phyloP scores from a whole-genome alignment of 2,797 vertebrate species.

The Antrozous pallidus region DNA sequence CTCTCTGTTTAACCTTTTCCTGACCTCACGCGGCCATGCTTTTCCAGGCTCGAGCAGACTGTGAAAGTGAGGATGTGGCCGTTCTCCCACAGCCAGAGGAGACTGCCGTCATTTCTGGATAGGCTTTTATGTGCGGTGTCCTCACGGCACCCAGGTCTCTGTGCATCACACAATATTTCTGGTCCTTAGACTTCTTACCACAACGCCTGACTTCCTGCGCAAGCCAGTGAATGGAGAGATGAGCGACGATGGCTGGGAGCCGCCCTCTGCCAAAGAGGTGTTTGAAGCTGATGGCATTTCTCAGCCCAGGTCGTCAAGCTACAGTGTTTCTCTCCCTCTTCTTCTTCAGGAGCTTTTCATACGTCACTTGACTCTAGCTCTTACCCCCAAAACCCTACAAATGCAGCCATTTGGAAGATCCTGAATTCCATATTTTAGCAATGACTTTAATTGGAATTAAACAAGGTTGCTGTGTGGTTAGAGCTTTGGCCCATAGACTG shows the following conservation, averaged over 20 bases:
- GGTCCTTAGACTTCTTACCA: neutral
- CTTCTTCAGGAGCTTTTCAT: neutral
- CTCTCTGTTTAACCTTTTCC: conserved; percentile 49
- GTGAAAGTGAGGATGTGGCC: neutral
- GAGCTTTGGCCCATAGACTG: neutral
- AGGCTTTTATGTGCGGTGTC: neutral
- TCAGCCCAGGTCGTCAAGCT: conserved; percentile 1
- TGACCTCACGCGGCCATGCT: conserved; percentile 70
- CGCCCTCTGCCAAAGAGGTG: neutral
- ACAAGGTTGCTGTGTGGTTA: neutral
- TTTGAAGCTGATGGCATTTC: conserved; percentile 9
- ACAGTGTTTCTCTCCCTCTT: neutral
- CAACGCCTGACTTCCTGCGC: neutral
- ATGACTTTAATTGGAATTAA: neutral
- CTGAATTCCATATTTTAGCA: neutral
- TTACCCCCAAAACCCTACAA: neutral
- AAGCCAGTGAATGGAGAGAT: neutral
- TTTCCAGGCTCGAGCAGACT: neutral
- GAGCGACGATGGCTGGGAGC: neutral
- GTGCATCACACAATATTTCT: neutral
- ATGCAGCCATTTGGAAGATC: neutral
- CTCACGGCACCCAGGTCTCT: neutral
- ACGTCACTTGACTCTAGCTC: neutral
- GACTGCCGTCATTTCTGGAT: neutral
- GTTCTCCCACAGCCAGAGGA: neutral